A percentile compares a stretch with the other conserved stretches of the same genome.
Conservation (phyloP, 2,888 invertebrate genomes). For the Reticulitermes lucifugus region DNA sequence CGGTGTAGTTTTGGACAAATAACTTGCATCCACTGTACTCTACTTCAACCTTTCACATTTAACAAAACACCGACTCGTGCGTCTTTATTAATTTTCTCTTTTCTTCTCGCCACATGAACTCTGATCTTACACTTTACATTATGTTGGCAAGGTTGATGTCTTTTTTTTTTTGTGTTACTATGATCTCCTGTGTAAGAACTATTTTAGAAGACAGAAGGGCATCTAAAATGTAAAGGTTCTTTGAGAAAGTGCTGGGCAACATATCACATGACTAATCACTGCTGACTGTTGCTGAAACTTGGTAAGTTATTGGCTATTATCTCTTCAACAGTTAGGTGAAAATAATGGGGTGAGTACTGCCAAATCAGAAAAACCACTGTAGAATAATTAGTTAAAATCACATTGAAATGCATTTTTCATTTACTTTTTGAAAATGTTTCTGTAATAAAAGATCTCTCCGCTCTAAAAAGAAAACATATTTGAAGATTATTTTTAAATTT, state of each 20-base stretch:
- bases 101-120: not conserved
- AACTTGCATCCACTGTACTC: not conserved
- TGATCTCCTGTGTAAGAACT: not conserved
- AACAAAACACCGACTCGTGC: not conserved
- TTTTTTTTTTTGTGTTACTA: not conserved
- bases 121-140: not conserved
- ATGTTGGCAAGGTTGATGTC: conserved; percentile 14
- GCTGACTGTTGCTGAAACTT: not conserved
- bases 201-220: conserved; percentile 5
- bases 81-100: not conserved
- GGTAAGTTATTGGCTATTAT: not conserved
- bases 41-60: not conserved
- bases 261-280: conserved; percentile 9
- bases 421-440: not conserved
- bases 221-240: conserved; percentile 10
- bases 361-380: not conserved
- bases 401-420: too few species aligned
- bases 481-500: conserved; percentile 9
- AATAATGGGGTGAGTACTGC: not conserved
- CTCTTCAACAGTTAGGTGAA: not conserved
- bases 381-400: too few species aligned
- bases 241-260: not conserved
- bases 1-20: conserved; percentile 25
- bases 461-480: not conserved
- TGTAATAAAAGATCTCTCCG: not conserved